These are phyloP conservation scores for Martes martes DNA, from an alignment of 2,113 vertebrate genomes.

Conservation along the genomic window DNA sequence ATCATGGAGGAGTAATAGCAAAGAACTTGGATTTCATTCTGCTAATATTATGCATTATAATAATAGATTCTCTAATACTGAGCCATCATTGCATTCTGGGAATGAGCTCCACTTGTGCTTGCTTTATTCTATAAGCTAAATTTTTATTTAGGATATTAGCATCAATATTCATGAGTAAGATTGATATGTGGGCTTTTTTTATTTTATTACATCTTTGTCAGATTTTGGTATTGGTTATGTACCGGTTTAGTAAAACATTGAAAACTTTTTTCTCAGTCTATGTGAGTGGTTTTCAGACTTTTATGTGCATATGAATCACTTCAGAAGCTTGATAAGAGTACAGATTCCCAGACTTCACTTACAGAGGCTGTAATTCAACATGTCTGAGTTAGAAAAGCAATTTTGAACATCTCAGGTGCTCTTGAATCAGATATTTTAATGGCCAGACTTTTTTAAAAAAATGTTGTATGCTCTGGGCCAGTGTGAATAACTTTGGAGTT, in stretches of 20 bases:
- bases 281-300: neutral
- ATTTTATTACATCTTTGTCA: neutral
- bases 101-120: neutral
- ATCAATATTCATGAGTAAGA: neutral
- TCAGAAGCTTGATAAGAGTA: neutral
- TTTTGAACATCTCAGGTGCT: neutral
- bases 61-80: neutral
- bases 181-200: neutral
- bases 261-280: neutral
- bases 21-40: neutral
- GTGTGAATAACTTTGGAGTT: neutral
- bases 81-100: neutral
- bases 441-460: neutral
- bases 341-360: neutral
- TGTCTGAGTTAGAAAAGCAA: neutral
- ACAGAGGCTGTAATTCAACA: neutral
- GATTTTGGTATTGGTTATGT: neutral
- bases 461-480: neutral
- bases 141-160: neutral
- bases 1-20: neutral
- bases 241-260: neutral
- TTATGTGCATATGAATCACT: neutral
- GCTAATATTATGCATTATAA: neutral
- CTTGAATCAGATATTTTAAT: neutral
- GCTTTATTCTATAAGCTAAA: neutral